A percentile compares a stretch with the other conserved stretches of the same genome.
Conservation (phyloP, 2,888 invertebrate species). For the Melipona beecheii region DNA sequence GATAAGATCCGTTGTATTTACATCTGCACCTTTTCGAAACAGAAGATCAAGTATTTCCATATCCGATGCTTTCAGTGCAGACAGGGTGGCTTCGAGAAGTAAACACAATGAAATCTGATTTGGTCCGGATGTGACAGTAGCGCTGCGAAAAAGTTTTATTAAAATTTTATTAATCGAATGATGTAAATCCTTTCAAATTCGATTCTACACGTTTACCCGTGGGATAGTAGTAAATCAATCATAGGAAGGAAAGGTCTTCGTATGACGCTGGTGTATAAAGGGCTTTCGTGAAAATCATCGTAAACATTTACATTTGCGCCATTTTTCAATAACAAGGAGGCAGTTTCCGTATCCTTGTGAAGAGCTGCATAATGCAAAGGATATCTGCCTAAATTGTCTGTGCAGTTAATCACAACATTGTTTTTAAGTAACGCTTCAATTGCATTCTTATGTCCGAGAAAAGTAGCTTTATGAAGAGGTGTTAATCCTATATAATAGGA, state of each 20-base stretch:
- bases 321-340: conserved; percentile 9
- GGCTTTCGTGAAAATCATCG: conserved; percentile 32
- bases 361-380: conserved; percentile 33
- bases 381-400: conserved; percentile 25
- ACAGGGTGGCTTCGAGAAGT: conserved; percentile 27
- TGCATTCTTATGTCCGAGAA: neutral
- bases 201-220: conserved; percentile 16
- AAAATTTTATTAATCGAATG: neutral
- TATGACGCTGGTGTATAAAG: conserved; percentile 31
- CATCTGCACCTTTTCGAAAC: conserved; percentile 8
- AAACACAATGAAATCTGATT: conserved; percentile 10
- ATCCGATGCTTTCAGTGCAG: neutral
- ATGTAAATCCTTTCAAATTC: neutral
- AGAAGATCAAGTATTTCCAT: conserved; percentile 27
- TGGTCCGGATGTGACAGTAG: neutral
- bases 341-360: neutral
- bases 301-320: conserved; percentile 29
- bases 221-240: conserved; percentile 22
- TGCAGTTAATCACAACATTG: neutral
- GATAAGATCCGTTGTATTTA: conserved; percentile 12
- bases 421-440: conserved; percentile 6
- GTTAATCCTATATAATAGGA: conserved; percentile 14
- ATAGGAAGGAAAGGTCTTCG: conserved; percentile 24
- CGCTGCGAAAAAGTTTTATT: neutral
- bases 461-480: conserved; percentile 10